These are phyloP conservation scores for Balanococcus diminutus DNA, from an alignment of 2,888 invertebrate species.

Conservation along the genomic window DNA sequence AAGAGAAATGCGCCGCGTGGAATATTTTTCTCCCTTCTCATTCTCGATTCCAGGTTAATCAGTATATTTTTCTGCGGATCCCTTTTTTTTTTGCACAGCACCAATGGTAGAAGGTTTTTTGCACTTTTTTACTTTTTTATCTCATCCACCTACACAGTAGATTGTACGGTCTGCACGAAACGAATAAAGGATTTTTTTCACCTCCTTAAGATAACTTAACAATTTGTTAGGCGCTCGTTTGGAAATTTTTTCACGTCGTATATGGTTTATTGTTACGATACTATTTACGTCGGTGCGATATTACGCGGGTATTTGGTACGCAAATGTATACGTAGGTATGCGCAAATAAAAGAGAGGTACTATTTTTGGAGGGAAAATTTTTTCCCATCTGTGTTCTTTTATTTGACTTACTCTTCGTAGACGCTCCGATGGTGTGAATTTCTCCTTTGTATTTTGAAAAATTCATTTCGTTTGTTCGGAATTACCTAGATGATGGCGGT, in stretches of 20 bases:
- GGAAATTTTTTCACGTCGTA: slow-evolving; percentile 16
- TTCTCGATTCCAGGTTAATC: background rate
- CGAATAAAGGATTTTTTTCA: background rate
- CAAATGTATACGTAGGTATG: background rate
- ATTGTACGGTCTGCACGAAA: background rate
- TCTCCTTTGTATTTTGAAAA: slow-evolving; percentile 15
- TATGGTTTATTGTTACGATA: background rate
- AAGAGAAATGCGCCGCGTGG: background rate
- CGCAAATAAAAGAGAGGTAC: background rate
- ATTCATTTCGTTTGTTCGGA: slow-evolving; percentile 16
- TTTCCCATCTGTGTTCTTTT: background rate
- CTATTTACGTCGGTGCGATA: background rate
- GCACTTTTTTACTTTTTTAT: background rate
- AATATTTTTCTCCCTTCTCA: background rate
- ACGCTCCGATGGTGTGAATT: background rate
- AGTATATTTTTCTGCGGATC: background rate
- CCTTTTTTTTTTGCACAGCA: background rate
- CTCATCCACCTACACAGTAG: background rate
- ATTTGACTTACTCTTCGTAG: background rate
- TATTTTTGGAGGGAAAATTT: background rate
- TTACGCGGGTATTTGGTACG: background rate
- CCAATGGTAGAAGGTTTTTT: background rate
- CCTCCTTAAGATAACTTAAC: background rate
- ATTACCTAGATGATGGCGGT: background rate
- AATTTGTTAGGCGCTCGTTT: slow-evolving; percentile 24